Conservation (phyloP, 2,113 vertebrate species). For the Percopsis transmontana region DNA sequence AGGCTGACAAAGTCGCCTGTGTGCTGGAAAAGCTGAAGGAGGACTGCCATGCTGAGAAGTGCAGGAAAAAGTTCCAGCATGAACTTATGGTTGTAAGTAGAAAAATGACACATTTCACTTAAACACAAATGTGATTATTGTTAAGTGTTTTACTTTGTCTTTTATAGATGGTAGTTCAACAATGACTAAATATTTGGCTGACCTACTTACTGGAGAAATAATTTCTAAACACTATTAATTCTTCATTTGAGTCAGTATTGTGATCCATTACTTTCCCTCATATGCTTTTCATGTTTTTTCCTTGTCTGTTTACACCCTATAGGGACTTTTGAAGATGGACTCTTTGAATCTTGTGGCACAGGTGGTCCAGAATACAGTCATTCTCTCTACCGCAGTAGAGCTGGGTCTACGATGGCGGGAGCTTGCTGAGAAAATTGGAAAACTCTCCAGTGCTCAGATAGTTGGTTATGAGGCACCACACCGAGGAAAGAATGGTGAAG, state of each 20-base stretch:
- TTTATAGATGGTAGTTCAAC: too few species aligned
- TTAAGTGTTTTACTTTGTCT: too few species aligned
- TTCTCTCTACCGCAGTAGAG: conserved; percentile 94
- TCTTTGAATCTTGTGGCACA: conserved; percentile 84
- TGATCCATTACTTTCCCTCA: background rate
- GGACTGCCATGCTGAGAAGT: conserved; percentile 88
- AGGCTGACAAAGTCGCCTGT: conserved; percentile 87
- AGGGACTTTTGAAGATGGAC: conserved; percentile 94
- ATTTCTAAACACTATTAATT: too few species aligned
- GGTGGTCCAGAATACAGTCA: conserved; percentile 87
- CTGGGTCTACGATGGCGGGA: conserved; percentile 90
- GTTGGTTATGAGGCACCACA: conserved; percentile 91
- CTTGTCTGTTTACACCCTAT: background rate
- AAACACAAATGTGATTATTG: background rate
- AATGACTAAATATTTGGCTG: too few species aligned
- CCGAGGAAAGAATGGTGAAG: conserved; percentile 78
- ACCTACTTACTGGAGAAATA: too few species aligned
- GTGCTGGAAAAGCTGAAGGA: conserved; percentile 93
- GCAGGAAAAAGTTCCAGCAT: conserved; percentile 87
- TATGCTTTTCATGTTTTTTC: background rate
- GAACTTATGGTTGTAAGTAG: conserved; percentile 89
- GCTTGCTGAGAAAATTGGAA: conserved; percentile 85
- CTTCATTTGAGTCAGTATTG: background rate
- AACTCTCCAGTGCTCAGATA: conserved; percentile 87
- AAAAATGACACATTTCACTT: background rate